Evolutionary conservation across 2,113 vertebrate species (phyloP).

Genomic region (Centropus unirufus): DNA sequence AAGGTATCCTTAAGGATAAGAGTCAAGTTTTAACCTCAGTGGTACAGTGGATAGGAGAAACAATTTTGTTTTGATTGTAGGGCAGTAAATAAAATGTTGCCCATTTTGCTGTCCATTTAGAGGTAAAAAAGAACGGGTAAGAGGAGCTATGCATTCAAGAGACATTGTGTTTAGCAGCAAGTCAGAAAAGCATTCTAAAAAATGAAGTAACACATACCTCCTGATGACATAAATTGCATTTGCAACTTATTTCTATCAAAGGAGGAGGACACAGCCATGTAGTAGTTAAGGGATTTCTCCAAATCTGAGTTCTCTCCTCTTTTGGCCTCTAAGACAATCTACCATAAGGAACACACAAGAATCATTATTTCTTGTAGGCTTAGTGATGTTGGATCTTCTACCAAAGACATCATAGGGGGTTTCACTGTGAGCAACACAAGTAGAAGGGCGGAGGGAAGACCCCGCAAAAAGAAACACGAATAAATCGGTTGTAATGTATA

Average conservation of each 20-base stretch:
- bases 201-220: neutral
- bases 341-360: neutral
- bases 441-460: neutral
- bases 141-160: neutral
- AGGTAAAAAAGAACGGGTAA: neutral
- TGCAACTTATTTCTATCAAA: neutral
- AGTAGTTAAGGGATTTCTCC: neutral
- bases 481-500: neutral
- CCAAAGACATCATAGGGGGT: neutral
- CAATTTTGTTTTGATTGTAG: neutral
- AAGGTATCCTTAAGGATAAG: neutral
- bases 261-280: neutral
- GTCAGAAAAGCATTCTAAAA: neutral
- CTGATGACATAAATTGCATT: neutral
- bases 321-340: neutral
- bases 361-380: neutral
- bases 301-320: neutral
- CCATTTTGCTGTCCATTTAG: neutral
- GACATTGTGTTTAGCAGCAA: neutral
- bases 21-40: neutral
- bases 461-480: neutral
- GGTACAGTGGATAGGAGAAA: neutral
- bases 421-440: accelerated
- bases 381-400: neutral
- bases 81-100: neutral